Evolutionary conservation across 2,113 vertebrate species (phyloP).

Genomic region (Promerops cafer): DNA sequence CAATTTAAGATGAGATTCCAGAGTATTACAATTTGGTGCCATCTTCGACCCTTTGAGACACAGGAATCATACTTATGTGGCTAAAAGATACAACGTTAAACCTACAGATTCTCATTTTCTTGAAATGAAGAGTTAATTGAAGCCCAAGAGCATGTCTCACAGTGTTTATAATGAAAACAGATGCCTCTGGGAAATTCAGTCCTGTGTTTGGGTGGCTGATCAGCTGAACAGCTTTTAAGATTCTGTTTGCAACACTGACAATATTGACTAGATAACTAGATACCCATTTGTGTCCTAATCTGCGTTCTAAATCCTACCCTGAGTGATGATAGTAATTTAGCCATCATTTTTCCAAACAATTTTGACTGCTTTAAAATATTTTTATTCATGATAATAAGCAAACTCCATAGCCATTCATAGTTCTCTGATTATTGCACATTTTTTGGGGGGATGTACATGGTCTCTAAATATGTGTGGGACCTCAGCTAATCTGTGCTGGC

Average conservation of each 20-base stretch:
- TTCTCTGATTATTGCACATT: neutral
- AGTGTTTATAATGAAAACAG: neutral
- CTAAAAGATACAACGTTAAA: neutral
- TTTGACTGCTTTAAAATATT: neutral
- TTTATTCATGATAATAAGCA: neutral
- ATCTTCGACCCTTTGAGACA: neutral
- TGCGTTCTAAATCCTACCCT: neutral
- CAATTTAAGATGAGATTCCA: neutral
- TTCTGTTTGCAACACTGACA: neutral
- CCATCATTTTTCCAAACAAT: neutral
- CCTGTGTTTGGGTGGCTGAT: neutral
- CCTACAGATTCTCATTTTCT: neutral
- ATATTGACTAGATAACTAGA: neutral
- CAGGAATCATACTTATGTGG: neutral
- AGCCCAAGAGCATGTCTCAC: neutral
- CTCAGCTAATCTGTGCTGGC: neutral
- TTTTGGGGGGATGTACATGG: neutral
- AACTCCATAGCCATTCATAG: neutral
- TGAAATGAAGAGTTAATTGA: neutral
- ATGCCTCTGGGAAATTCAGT: neutral
- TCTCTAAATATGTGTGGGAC: rapidly evolving
- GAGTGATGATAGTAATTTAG: neutral
- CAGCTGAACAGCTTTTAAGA: neutral
- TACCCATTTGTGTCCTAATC: neutral
- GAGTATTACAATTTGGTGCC: neutral